Conservation (phyloP, 64 coral and sea anemone species). For the Hydrozoanthus tunicans region DNA sequence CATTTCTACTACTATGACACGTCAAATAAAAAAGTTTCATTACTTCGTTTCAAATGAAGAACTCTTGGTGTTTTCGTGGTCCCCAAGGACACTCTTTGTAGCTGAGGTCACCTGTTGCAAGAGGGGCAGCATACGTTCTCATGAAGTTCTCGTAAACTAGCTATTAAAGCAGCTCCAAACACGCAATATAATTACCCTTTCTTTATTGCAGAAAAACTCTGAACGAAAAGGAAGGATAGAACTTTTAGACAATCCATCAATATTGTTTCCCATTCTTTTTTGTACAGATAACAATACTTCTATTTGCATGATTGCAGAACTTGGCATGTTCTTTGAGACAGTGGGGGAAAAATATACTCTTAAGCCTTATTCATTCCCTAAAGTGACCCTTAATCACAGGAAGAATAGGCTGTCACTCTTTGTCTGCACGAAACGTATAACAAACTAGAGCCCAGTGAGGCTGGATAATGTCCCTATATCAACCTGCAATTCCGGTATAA, state of each 20-base stretch:
- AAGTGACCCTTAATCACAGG: not conserved
- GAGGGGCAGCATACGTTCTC: not conserved
- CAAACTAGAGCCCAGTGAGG: not conserved
- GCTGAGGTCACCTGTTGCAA: slow-evolving; percentile 15
- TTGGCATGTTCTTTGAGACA: not conserved
- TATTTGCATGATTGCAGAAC: not conserved
- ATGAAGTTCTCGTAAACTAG: slow-evolving; percentile 10
- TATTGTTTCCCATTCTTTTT: not conserved
- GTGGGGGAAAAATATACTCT: not conserved
- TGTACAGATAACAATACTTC: not conserved
- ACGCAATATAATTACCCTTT: slow-evolving; percentile 13
- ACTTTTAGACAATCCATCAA: not conserved
- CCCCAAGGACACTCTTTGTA: not conserved
- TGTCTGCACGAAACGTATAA: slow-evolving; percentile 7
- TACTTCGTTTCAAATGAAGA: not conserved
- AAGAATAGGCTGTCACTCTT: slow-evolving; percentile 8
- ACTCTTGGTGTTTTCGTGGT: slow-evolving; percentile 26
- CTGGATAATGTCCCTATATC: not conserved
- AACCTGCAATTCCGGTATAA: not conserved
- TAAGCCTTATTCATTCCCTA: not conserved
- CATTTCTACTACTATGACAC: not conserved
- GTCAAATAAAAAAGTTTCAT: slow-evolving; percentile 10
- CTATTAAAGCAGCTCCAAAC: not conserved
- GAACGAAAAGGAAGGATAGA: no score
- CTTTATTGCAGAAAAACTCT: no score